Conservation (phyloP, 2,888 invertebrate genomes). For the Phlogophora meticulosa region DNA sequence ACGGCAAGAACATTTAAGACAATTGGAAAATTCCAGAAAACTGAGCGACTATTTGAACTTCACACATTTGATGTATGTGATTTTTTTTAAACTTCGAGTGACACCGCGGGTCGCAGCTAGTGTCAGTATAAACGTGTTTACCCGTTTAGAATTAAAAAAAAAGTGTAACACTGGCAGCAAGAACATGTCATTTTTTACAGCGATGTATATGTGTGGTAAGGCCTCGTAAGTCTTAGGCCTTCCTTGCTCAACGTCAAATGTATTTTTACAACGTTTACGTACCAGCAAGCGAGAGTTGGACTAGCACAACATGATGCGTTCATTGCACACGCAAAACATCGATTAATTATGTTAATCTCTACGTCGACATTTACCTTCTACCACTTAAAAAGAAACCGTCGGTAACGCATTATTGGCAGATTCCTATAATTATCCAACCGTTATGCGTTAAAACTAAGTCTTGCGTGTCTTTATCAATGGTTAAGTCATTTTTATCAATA, state of each 20-base stretch:
- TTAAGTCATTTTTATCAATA: neutral
- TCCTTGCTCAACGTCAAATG: slow-evolving; percentile 3
- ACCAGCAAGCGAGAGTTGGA: slow-evolving; percentile 23
- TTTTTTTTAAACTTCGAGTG: no score
- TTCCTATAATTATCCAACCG: slow-evolving; percentile 27
- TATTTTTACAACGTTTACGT: slow-evolving; percentile 29
- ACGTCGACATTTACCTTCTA: slow-evolving; percentile 32
- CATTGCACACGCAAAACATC: slow-evolving; percentile 43
- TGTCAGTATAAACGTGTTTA: no score
- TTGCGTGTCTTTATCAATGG: neutral
- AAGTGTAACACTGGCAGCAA: neutral
- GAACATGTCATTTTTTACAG: neutral
- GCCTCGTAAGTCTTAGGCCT: neutral
- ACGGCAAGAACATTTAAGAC: no score
- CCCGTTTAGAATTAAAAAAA: neutral
- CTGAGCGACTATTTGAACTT: no score
- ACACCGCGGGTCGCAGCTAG: no score
- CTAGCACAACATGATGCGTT: slow-evolving; percentile 36
- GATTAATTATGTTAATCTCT: slow-evolving; percentile 57
- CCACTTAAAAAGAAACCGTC: slow-evolving; percentile 22
- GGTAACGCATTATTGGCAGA: slow-evolving; percentile 36
- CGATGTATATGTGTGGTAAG: neutral
- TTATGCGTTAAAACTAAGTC: slow-evolving; percentile 2
- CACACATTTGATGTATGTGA: no score
- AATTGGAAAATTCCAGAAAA: no score